Base-by-base conservation (phyloP, 92 coral and sea anemone genomes). In the Epizoanthus rinbou region DNA sequence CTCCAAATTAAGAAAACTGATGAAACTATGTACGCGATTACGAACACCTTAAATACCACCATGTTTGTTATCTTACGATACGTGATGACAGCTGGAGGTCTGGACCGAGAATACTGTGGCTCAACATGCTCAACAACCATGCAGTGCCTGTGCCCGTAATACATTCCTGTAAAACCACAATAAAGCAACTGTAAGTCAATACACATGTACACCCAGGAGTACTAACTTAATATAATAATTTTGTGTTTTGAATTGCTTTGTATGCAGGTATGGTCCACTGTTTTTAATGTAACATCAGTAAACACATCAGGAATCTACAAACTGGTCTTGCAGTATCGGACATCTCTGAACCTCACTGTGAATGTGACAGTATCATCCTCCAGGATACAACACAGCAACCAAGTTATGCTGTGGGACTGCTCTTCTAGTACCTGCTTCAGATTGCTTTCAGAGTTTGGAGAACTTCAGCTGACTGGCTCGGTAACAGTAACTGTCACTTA, bases 401-500 rank as follows among this genome's bases (percentile, higher is more conserved):
- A 19, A 33, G 43, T 78, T 43, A 13, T 60, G 72, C 17, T 78
- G 14, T 37, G 1, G 70, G 66, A 7, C 53, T 81, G 85, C 45
- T 70, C 19, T 10, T 81, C 85, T 15, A 37, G 43, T 37, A 50
- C 76, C 6, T 67, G 76, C 39, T 57, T 56, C 57, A 81, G 37
- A 62, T 43, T 18, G 17, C 68, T 70, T 21, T 7, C 52, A 28
- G 85, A 67, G 47, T 67, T 81, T 47, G 74, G 76, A 37, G 75
- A 81, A 14, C 67, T 81, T 43, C 43, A 37, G 25, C 76, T 81
- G 24, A n/a, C 67, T 68, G 94, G 93, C 2, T n/a, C 78, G 18
- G 91, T 93, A 21, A 33, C 71, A 17, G 91, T 93, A 21, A 89
- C 87, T 70, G 73, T 93, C 13, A 91, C 98, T 37, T 87, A 74